Evolutionary conservation across 1,140 invertebrate species (phyloP), one percentile per base, ranked within the genome.

Genomic region (Lepidostoma basale): DNA sequence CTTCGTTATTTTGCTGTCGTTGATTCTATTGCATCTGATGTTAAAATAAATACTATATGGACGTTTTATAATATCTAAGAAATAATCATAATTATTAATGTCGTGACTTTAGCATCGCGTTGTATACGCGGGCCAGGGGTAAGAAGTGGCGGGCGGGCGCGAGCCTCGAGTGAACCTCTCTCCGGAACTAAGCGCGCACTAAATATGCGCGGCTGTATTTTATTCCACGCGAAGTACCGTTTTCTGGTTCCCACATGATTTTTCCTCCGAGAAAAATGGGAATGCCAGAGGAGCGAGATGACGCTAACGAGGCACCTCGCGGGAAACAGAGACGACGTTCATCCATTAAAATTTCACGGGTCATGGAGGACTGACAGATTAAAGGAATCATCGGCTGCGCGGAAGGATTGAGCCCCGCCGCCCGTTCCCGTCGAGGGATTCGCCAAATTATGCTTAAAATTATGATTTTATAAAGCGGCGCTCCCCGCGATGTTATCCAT

Each of bases 291-390:
- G 42, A 60, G 39, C 25, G 56, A 60, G 56, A 60, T 60, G 36
- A 40, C 56, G 39, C 39, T 60, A 60, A 60, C 56, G 56, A 60
- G 56, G 36, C n/a, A 64, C 20, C 52, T 42, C 16, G 49, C 58
- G 23, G 14, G 52, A 45, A 42, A 60, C 52, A 47, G 59, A 70
- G 72, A 68, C 22, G 62, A 59, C 54, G 45, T 60, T 60, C 59
- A 67, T 74, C 74, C 72, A 73, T 74, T 74, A 73, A 74, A 74
- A 74, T 74, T 74, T 74, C 60, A 74, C 71, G 74, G 68, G 62
- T 63, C 67, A 62, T 36, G 63, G 65, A 63, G 71, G 59, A 69
- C 70, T 69, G 70, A 74, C 73, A 73, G 68, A 73, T 74, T 74
- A 73, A 74, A 70, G 71, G 49, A 73, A 70, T 73, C 71, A 73